Percentiles rank a stretch among this genome's conserved stretches.
These are phyloP conservation scores for Anser brachyrhynchus DNA, from an alignment of 2,113 vertebrate genomes.

Conservation along the genomic window DNA sequence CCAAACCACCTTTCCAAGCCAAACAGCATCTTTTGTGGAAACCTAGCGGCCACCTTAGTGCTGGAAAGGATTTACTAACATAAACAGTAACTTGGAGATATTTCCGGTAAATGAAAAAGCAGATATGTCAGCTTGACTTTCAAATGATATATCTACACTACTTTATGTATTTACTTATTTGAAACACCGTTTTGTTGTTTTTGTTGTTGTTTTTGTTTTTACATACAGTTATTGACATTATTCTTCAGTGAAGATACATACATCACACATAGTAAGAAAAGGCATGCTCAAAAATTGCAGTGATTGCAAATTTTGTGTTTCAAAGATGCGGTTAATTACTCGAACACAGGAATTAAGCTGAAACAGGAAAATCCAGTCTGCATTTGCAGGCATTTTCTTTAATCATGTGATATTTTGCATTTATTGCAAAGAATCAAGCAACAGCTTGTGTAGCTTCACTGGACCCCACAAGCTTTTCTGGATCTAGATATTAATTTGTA, in stretches of 20 bases:
- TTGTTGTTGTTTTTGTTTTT: neutral
- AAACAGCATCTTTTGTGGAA: neutral
- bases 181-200: neutral
- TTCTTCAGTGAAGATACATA: neutral
- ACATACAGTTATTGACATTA: neutral
- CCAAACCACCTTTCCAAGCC: neutral
- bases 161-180: neutral
- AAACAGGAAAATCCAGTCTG: neutral
- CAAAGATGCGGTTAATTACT: neutral
- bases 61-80: neutral
- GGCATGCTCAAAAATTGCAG: neutral
- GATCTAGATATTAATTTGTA: slow-evolving; percentile 10
- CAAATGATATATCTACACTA: neutral
- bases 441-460: neutral
- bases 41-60: neutral
- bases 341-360: neutral
- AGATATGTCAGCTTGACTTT: neutral
- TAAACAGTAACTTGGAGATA: neutral
- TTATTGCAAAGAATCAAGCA: slow-evolving; percentile 2
- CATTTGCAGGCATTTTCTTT: slow-evolving; percentile 10
- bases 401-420: slow-evolving; percentile 18
- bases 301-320: neutral
- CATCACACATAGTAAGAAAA: neutral
- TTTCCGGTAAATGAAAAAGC: neutral
- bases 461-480: neutral